Base-by-base conservation (phyloP, 2,888 invertebrate genomes). In the Autographa gamma region DNA sequence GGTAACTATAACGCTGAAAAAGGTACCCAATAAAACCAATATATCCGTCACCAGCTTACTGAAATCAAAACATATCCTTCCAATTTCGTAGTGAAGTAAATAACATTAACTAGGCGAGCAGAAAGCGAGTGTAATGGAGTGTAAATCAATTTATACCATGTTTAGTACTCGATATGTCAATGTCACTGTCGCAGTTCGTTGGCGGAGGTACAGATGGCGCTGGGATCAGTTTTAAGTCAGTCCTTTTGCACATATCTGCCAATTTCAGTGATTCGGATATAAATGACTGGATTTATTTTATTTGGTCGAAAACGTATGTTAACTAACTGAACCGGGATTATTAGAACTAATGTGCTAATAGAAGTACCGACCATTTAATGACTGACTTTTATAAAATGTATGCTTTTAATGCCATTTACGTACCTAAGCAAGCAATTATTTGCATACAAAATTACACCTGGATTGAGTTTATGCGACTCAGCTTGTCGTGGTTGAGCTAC, bases 101-200 rank as follows among this genome's bases (percentile, higher is more conserved):
- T 56, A n/a, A 25, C 56, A 16, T 79, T 16, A 65, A 65, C 66
- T 18, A 65, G 66, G 64, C 71, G 34, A 62, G 52, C 66, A 75
- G 56, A 38, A 63, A 63, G 34, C 56, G 41, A 58, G 66, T 41
- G n/a, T 71, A 70, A 75, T 79, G 79, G 71, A 67, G 52, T 65
- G 60, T 60, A 67, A 79, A 32, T 71, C 66, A 71, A 79, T 79
- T 79, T 60, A 71, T 56, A 65, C 58, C 62, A 79, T 70, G 63
- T 60, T 71, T 66, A 65, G 65, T 19, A 34, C 8, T 16, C 66
- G 59, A 79, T 77, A 76, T 60, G 75, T 75, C 79, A 77, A 79
- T 58, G 79, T 79, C 77, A 16, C 6, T 25, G 54, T 25, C 31
- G 18, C n/a, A 79, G 59, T 77, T 71, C 67, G 60, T 38, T 67